These are phyloP conservation scores for Zaprionus lineosus DNA, from an alignment of 2,888 invertebrate genomes.

Conservation along the genomic window DNA sequence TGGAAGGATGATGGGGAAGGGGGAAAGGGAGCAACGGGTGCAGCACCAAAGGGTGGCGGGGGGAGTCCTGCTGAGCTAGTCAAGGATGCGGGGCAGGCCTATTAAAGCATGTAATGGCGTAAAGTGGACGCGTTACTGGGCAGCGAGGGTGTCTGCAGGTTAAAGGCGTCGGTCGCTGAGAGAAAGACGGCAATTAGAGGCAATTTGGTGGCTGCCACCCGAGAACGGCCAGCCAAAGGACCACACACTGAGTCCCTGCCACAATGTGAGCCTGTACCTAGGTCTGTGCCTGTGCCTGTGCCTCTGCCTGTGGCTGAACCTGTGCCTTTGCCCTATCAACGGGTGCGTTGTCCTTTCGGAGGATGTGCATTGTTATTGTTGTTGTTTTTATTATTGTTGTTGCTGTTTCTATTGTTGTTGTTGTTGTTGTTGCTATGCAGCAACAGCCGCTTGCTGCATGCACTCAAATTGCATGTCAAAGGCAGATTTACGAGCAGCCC, in stretches of 20 bases:
- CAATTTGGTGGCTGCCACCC: constrained; percentile 65
- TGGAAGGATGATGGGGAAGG: too few relatives aligned
- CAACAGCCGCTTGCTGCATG: constrained; percentile 72
- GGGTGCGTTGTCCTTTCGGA: constrained; percentile 69
- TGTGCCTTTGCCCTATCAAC: constrained; percentile 28
- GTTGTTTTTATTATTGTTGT: constrained; percentile 18
- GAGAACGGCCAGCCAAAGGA: too few relatives aligned
- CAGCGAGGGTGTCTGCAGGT: constrained; percentile 29
- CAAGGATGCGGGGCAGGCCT: constrained; percentile 40
- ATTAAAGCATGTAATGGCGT: constrained; percentile 76
- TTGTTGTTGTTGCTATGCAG: constrained; percentile 44
- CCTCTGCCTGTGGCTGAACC: constrained; percentile 1
- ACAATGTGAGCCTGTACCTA: too few relatives aligned
- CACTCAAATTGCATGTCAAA: constrained; percentile 77
- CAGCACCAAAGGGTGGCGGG: background rate
- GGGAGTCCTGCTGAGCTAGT: too few relatives aligned
- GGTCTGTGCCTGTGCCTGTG: too few relatives aligned
- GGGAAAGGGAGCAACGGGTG: too few relatives aligned
- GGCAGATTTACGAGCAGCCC: constrained; percentile 70
- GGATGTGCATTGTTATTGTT: constrained; percentile 51
- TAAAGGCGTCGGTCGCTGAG: constrained; percentile 39
- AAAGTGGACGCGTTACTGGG: constrained; percentile 61
- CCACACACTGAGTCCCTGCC: constrained; percentile 15
- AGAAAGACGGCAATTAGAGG: constrained; percentile 72
- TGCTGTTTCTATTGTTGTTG: constrained; percentile 12